Evolutionary conservation across 2,113 vertebrate genomes (phyloP), one percentile per base, ranked within the genome.

Genomic region (Ceyx melanurus): DNA sequence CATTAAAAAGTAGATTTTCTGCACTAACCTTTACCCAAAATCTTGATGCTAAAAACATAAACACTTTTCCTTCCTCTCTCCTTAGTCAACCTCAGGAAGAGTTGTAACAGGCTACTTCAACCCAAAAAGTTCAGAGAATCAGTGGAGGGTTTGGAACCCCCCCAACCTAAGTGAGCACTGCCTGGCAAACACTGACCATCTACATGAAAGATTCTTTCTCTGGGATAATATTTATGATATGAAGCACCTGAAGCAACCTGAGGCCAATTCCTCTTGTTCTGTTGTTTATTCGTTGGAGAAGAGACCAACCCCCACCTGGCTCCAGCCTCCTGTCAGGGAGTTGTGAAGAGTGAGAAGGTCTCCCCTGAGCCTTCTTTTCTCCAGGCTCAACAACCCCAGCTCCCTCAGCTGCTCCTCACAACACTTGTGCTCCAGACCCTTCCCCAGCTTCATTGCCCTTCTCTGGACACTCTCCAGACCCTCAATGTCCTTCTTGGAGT

Each of bases 101-200:
- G n/a, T 2, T 13, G 13, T 1, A 56, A 42, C 13, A 31, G 26
- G 43, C 7, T 8, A 16, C 6, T 62, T 37, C 31, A 15, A 11
- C 3, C n/a, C 26, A 15, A 29, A 65, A 43, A 19, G 14, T 50
- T n/a, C 21, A 8, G 48, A 43, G n/a, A 20, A 35, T 5, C 74
- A 13, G 25, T 1, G 22, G 22, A 8, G 35, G 8, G 5, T 65
- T 57, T 33, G 29, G 29, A 56, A 19, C 43, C 16, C 13, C 33
- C 33, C 7, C 37, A 37, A 9, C 13, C 48, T 5, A n/a, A 19
- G 46, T 2, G 40, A 50, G 37, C 50, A 15, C 18, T 9, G 57
- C 46, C 9, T 0, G 2, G 60, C 12, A 51, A 51, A 62, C 8
- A 4, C 9, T 9, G 1, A 10, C 11, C 15, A 12, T 28, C 20